Conservation (phyloP, 2,113 vertebrate genomes). For the Sphyrna mokarran region DNA sequence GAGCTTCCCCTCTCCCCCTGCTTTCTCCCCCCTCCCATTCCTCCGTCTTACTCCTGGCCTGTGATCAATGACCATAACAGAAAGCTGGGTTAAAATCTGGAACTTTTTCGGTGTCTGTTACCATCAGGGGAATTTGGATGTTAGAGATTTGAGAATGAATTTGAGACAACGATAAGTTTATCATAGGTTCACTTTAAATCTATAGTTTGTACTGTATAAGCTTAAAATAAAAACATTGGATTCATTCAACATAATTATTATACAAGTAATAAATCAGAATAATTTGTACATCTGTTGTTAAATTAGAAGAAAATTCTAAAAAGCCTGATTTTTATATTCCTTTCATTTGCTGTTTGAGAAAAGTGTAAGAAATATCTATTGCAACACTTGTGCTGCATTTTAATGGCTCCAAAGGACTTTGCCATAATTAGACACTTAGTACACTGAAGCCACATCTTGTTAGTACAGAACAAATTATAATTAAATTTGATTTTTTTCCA, state of each 20-base stretch:
- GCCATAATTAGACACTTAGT: slow-evolving; percentile 56
- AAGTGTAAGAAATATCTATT: slow-evolving; percentile 43
- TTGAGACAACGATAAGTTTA: neutral
- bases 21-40: too few species aligned
- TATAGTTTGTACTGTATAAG: neutral
- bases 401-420: slow-evolving; percentile 48
- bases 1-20: too few species aligned
- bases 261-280: neutral
- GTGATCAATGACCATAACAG: neutral
- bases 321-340: neutral
- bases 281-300: neutral
- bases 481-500: slow-evolving; percentile 59
- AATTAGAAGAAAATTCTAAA: neutral
- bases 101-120: neutral
- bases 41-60: too few species aligned
- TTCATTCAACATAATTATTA: neutral
- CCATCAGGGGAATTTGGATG: neutral
- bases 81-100: neutral
- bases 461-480: slow-evolving; percentile 57
- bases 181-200: neutral
- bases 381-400: slow-evolving; percentile 44
- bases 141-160: neutral
- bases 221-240: too few species aligned
- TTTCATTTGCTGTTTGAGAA: slow-evolving; percentile 19
- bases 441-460: slow-evolving; percentile 49